These are phyloP conservation scores for Drosophila pandora DNA, from an alignment of 1,140 invertebrate genomes.

Conservation along the genomic window DNA sequence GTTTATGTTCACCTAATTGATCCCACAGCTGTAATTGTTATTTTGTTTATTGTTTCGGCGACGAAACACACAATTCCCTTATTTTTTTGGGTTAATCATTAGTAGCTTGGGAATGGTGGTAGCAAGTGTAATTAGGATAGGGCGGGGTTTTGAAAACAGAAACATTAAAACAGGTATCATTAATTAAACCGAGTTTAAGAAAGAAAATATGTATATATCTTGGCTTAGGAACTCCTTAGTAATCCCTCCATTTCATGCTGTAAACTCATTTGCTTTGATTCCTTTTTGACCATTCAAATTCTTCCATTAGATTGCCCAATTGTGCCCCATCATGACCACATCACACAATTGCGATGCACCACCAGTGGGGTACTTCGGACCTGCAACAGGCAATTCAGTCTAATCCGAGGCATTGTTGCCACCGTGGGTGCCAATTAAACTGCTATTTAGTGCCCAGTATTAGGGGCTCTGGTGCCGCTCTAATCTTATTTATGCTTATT, in stretches of 20 bases:
- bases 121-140: constrained; percentile 6
- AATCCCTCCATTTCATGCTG: not conserved
- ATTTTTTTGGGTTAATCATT: constrained; percentile 26
- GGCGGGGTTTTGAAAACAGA: not conserved
- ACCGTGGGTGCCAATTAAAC: constrained; percentile 69
- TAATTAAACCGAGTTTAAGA: not conserved
- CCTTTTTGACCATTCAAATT: constrained; percentile 5
- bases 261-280: constrained; percentile 7
- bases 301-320: constrained; percentile 32
- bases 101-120: not conserved
- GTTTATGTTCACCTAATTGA: constrained; percentile 39
- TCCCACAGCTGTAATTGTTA: constrained; percentile 29
- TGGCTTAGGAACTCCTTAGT: too few species aligned
- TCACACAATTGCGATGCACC: constrained; percentile 34
- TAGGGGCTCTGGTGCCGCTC: constrained; percentile 45
- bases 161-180: not conserved
- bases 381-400: constrained; percentile 18
- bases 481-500: constrained; percentile 77
- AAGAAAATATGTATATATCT: not conserved
- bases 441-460: constrained; percentile 72
- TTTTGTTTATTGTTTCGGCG: constrained; percentile 14
- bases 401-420: constrained; percentile 59
- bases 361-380: constrained; percentile 17
- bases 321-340: constrained; percentile 56
- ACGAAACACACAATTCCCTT: constrained; percentile 5